Evolutionary conservation across 2,797 vertebrate species (phyloP).

Genomic region (Notamacropus eugenii): DNA sequence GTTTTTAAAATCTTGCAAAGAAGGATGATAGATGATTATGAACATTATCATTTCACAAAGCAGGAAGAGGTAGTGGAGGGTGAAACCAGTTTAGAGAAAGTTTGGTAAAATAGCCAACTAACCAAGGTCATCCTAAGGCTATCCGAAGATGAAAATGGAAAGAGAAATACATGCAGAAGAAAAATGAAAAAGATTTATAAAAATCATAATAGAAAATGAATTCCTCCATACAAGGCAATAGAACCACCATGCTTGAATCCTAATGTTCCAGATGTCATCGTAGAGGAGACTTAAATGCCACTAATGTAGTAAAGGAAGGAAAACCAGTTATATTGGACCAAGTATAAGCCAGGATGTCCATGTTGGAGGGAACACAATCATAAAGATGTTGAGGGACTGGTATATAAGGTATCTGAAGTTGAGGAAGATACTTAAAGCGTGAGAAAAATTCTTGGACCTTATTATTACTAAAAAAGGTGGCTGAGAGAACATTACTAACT

Average conservation of each 20-base stretch:
- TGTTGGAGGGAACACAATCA: neutral
- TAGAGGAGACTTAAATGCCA: neutral
- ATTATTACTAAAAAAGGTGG: neutral
- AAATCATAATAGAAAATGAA: neutral
- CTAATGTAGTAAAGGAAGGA: neutral
- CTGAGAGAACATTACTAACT: neutral
- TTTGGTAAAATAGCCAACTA: neutral
- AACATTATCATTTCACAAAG: neutral
- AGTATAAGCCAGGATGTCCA: neutral
- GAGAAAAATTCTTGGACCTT: neutral
- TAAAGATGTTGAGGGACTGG: neutral
- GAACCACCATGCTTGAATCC: neutral
- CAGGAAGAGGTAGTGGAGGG: neutral
- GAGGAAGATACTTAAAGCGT: neutral
- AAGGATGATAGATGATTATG: neutral
- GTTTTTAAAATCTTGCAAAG: neutral
- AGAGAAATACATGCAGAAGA: neutral
- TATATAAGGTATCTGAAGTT: neutral
- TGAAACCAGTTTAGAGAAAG: neutral
- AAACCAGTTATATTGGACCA: neutral
- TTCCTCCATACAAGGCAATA: neutral
- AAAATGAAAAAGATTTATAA: neutral
- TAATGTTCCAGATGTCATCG: neutral
- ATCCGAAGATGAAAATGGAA: neutral
- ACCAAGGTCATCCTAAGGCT: neutral